These are phyloP conservation scores for Sarcoramphus papa DNA, from an alignment of 2,797 vertebrate species.

Conservation along the genomic window DNA sequence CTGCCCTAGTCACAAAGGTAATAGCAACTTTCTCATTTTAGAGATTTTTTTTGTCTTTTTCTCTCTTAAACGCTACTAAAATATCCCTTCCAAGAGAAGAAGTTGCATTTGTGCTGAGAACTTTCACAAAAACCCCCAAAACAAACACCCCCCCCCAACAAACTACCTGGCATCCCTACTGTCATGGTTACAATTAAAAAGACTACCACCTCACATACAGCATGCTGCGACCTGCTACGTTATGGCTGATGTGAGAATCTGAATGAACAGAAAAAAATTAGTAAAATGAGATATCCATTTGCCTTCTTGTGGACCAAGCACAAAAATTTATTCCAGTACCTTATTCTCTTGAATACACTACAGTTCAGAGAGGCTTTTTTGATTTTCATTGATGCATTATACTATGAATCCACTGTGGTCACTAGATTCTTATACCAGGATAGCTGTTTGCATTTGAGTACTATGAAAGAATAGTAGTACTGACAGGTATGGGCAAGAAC, in stretches of 20 bases:
- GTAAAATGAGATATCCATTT: slow-evolving; percentile 17
- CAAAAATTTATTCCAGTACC: slow-evolving; percentile 13
- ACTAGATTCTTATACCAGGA: background rate
- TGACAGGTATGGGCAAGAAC: background rate
- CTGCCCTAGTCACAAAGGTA: background rate
- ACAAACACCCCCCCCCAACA: background rate
- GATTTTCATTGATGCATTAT: background rate
- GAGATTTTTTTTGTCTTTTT: background rate
- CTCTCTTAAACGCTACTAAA: slow-evolving; percentile 6
- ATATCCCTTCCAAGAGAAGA: background rate
- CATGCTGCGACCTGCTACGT: background rate
- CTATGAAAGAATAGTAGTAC: background rate
- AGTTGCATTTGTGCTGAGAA: slow-evolving; percentile 5
- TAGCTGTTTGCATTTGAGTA: background rate
- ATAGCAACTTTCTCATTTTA: background rate
- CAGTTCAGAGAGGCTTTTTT: background rate
- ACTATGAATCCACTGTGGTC: background rate
- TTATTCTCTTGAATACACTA: slow-evolving; percentile 4
- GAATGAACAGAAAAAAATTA: slow-evolving; percentile 1
- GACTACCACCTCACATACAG: background rate
- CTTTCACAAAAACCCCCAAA: background rate
- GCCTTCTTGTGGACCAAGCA: slow-evolving; percentile 39
- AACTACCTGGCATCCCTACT: background rate
- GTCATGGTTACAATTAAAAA: background rate
- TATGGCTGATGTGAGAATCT: background rate